Evolutionary conservation across 2,113 vertebrate species (phyloP), one percentile per base, ranked within the genome.

Genomic region (Epinephelus fuscoguttatus): DNA sequence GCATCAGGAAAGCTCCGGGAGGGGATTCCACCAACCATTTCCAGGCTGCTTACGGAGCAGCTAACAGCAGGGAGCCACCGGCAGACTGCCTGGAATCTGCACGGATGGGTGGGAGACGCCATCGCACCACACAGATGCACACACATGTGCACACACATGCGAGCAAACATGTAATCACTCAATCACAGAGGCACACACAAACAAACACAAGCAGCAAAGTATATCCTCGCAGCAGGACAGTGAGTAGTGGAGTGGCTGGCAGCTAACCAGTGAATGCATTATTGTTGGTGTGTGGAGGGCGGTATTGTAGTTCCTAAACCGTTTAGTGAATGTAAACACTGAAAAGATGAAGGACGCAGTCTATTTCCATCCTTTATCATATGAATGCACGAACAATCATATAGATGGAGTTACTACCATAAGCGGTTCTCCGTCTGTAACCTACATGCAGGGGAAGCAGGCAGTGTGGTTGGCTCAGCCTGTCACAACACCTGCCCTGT

Each of bases 11-110:
- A 87, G 70, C 84, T 93, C 88, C 84, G 76, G 50, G 80, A 78
- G 84, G 92, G 85, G 91, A 93, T 93, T 91, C 92, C 87, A 78
- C 91, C 91, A 69, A 93, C 85, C 75, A 59, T 63, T 82, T 81
- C 80, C 88, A 89, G 88, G 73, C 57, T 73, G 69, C 82, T 45
- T 67, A 81, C 4, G 6, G 77, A 82, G 89, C 59, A 80, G 53
- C 86, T 75, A 82, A 82, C 91, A 89, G 91, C 80, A 72, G 91
- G 91, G 74, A 78, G 76, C 68, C 71, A 81, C 68, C 50, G 30
- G 57, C 82, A 86, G 76, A 77, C 88, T 85, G 89, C 88, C 57
- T 60, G 66, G 64, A 73, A 66, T 82, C 25, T 80, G 59, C 72
- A 77, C 3, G 56, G 72, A 79, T 74, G 67, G 87, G 76, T 63